phyloP scores from a whole-genome alignment of 2,888 invertebrate genomes.

The Drosophila nr. fundita region DNA sequence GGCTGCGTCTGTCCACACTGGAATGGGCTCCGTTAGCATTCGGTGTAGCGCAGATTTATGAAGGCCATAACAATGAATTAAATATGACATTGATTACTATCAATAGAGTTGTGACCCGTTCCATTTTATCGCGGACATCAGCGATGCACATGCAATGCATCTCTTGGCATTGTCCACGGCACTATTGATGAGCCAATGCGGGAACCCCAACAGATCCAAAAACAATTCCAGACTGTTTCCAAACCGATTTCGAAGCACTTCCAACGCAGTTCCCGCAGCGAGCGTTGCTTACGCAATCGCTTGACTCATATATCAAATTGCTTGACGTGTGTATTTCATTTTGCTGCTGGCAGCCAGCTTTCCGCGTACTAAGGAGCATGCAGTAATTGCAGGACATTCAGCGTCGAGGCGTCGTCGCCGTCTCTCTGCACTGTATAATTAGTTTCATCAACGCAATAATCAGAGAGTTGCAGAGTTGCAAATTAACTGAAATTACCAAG shows the following conservation, averaged over 20 bases:
- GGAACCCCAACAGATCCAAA: conserved; percentile 24
- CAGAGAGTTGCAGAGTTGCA: conserved; percentile 42
- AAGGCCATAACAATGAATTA: conserved; percentile 79
- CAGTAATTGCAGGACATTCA: not conserved
- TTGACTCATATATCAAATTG: conserved; percentile 66
- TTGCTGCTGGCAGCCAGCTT: conserved; percentile 20
- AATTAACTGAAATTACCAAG: conserved; percentile 66
- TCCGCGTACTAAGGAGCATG: not conserved
- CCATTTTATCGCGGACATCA: conserved; percentile 62
- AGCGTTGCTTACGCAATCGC: conserved; percentile 62
- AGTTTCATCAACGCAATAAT: conserved; percentile 79
- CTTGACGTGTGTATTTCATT: conserved; percentile 65
- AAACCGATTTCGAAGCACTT: not conserved
- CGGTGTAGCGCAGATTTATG: conserved; percentile 66
- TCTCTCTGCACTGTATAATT: conserved; percentile 70
- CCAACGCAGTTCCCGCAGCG: conserved; percentile 52
- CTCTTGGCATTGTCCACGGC: conserved; percentile 38
- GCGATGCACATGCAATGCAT: conserved; percentile 64
- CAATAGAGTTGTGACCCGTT: conserved; percentile 70
- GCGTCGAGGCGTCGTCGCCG: conserved; percentile 18
- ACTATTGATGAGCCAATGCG: conserved; percentile 52
- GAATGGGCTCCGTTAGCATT: conserved; percentile 15
- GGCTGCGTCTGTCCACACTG: not conserved
- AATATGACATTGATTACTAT: conserved; percentile 78
- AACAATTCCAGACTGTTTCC: not conserved